Percentiles rank a stretch among this genome's conserved stretches.
Evolutionary conservation across 2,888 invertebrate genomes (phyloP).

Genomic region (Acanthosepion pharaonis): DNA sequence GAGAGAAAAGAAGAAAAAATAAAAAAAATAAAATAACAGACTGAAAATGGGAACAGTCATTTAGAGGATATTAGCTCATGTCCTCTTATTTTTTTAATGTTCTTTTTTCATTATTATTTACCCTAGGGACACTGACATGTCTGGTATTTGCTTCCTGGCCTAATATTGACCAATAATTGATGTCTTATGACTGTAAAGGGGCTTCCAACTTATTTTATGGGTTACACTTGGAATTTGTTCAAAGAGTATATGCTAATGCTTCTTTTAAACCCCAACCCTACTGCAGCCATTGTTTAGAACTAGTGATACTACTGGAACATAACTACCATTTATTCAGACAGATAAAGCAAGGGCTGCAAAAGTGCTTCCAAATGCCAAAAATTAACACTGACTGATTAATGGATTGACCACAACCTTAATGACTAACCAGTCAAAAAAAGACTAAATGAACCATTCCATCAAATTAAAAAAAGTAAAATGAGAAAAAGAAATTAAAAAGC

Average conservation of each 20-base stretch:
- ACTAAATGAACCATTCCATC: too few species aligned
- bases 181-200: background rate
- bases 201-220: background rate
- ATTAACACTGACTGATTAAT: background rate
- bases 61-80: background rate
- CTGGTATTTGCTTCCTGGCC: conserved; percentile 8
- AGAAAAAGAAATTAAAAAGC: too few species aligned
- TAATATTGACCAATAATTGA: background rate
- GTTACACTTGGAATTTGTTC: background rate
- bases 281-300: background rate
- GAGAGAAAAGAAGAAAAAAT: background rate
- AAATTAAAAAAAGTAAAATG: too few species aligned
- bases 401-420: background rate
- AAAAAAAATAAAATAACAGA: background rate
- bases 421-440: background rate
- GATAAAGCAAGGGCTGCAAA: background rate
- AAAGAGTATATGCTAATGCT: background rate
- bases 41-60: background rate
- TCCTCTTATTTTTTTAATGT: background rate
- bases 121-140: background rate
- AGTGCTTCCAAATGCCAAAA: background rate
- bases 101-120: background rate
- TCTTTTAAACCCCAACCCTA: background rate
- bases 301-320: background rate
- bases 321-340: background rate